A percentile compares a stretch with the other conserved stretches of the same genome.
Conservation (phyloP, 92 coral and sea anemone genomes). For the Meandrina meandrites region DNA sequence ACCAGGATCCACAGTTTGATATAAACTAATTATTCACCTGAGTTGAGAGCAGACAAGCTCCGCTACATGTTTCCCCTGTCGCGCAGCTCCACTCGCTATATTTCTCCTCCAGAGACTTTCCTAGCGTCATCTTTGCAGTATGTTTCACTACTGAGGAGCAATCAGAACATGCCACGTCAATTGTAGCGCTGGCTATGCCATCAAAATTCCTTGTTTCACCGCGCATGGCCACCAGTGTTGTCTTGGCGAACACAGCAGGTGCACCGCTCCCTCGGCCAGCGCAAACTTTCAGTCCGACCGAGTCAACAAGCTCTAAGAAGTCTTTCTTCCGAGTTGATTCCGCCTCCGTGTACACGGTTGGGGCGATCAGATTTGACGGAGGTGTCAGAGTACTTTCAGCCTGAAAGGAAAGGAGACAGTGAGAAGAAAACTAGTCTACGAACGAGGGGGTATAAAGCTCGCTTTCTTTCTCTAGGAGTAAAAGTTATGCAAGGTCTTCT, state of each 20-base stretch:
- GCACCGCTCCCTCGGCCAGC: constrained; percentile 68
- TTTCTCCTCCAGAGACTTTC: constrained; percentile 40
- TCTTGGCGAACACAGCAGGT: constrained; percentile 66
- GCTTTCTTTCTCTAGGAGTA: neutral
- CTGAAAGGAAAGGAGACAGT: constrained; percentile 19
- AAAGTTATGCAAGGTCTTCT: neutral
- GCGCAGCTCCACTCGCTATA: constrained; percentile 72
- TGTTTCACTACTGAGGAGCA: constrained; percentile 49
- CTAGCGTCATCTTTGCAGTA: constrained; percentile 66
- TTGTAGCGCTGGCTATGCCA: constrained; percentile 41
- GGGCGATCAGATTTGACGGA: constrained; percentile 61
- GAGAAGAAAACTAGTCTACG: neutral
- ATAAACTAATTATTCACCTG: constrained; percentile 44
- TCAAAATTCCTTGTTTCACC: constrained; percentile 51
- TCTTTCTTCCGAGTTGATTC: constrained; percentile 50
- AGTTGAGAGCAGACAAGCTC: constrained; percentile 69
- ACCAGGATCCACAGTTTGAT: too few species aligned
- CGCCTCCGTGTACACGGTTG: constrained; percentile 51
- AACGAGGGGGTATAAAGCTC: neutral
- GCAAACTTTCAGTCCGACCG: constrained; percentile 67
- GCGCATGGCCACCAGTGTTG: constrained; percentile 62
- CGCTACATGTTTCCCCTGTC: constrained; percentile 64
- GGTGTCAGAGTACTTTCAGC: constrained; percentile 51
- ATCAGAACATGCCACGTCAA: constrained; percentile 63
- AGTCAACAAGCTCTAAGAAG: constrained; percentile 49